These are phyloP conservation scores for Pristionchus mayeri DNA, from an alignment of 2,888 invertebrate genomes.

Conservation along the genomic window DNA sequence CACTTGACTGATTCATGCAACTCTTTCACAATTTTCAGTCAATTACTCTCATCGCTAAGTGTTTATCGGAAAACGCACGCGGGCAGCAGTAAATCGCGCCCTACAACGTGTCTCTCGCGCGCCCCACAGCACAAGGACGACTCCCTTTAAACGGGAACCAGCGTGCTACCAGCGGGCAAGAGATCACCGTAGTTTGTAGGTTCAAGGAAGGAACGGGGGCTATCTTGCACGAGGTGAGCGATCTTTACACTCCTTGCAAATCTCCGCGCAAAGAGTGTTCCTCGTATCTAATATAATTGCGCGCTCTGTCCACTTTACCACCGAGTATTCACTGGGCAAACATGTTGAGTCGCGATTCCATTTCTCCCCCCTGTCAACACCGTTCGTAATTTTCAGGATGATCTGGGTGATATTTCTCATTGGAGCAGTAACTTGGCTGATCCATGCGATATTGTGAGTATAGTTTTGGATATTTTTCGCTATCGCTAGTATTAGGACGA, in stretches of 20 bases:
- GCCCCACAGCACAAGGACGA: too few species aligned
- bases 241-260: too few species aligned
- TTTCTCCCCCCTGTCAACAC: background rate
- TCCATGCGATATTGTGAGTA: background rate
- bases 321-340: background rate
- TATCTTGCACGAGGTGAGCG: too few species aligned
- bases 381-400: background rate
- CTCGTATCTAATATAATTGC: background rate
- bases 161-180: background rate
- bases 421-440: background rate
- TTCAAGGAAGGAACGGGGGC: background rate
- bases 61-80: too few species aligned
- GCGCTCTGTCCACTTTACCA: background rate
- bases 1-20: too few species aligned
- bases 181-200: background rate
- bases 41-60: too few species aligned
- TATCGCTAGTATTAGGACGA: too few species aligned
- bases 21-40: too few species aligned
- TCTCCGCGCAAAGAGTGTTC: background rate
- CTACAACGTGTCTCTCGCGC: too few species aligned
- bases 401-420: background rate
- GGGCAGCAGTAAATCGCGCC: too few species aligned
- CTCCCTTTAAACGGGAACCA: background rate
- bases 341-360: background rate
- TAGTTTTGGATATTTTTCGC: background rate